phyloP scores from a whole-genome alignment of 2,888 invertebrate species.

The Portevinia maculata region DNA sequence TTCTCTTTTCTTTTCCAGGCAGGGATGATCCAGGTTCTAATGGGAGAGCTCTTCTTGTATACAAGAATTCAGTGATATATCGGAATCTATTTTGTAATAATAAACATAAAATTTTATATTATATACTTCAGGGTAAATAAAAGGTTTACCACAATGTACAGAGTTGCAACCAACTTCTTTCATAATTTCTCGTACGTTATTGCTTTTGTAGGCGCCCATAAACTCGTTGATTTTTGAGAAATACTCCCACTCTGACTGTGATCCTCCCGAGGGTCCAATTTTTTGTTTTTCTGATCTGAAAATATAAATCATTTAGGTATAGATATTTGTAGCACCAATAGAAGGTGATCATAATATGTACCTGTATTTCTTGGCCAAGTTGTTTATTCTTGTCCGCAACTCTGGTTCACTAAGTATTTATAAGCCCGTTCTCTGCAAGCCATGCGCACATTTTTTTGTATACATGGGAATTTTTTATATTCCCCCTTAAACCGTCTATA shows the following conservation, averaged over 20 bases:
- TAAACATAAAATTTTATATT: background rate
- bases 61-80: too few relatives aligned
- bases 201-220: conserved; percentile 18
- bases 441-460: background rate
- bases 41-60: background rate
- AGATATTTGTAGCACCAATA: too few relatives aligned
- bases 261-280: conserved; percentile 17
- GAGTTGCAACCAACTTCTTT: conserved; percentile 8
- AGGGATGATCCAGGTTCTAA: conserved; percentile 1
- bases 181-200: conserved; percentile 13
- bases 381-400: too few relatives aligned
- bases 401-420: too few relatives aligned
- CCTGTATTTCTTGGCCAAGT: background rate
- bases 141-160: conserved; percentile 2
- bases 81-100: conserved; percentile 1
- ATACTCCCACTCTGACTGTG: conserved; percentile 22
- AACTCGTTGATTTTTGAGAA: conserved; percentile 10
- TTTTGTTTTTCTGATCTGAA: too few relatives aligned
- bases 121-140: conserved; percentile 1
- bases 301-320: too few relatives aligned
- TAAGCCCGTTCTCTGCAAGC: background rate
- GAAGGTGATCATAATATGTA: background rate
- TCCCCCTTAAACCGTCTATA: background rate
- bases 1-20: background rate
- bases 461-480: background rate